These are phyloP conservation scores for Ceriagrion tenellum DNA, from an alignment of 2,888 invertebrate genomes.

Conservation along the genomic window DNA sequence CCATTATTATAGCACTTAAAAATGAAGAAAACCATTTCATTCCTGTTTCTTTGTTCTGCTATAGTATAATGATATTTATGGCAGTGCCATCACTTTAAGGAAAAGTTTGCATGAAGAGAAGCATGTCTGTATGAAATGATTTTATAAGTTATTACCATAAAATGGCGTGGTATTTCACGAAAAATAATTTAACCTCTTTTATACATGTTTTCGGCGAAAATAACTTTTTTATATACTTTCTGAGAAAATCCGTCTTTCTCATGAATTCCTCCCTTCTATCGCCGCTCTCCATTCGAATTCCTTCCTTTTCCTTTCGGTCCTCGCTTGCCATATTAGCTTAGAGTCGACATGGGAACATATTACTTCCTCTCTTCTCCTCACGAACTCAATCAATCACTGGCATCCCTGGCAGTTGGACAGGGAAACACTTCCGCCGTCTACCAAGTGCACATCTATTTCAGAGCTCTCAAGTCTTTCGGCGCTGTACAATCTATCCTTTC, in stretches of 20 bases:
- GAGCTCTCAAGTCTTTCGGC: background rate
- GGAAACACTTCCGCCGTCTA: background rate
- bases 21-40: too few species aligned
- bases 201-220: background rate
- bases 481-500: background rate
- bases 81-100: too few species aligned
- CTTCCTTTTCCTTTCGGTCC: background rate
- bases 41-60: too few species aligned
- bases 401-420: background rate
- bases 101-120: too few species aligned
- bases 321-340: slow-evolving; percentile 33
- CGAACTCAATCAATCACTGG: slow-evolving; percentile 51
- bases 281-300: background rate
- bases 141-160: too few species aligned
- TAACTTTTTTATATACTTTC: background rate
- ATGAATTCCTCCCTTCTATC: background rate
- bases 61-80: too few species aligned
- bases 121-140: too few species aligned
- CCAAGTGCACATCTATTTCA: background rate
- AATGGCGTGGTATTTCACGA: background rate
- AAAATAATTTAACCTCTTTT: background rate
- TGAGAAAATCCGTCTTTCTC: background rate
- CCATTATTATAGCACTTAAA: too few species aligned
- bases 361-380: slow-evolving; percentile 51
- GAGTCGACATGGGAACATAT: slow-evolving; percentile 62